Conservation (phyloP, 2,797 vertebrate species). For the Naso thynnoides region DNA sequence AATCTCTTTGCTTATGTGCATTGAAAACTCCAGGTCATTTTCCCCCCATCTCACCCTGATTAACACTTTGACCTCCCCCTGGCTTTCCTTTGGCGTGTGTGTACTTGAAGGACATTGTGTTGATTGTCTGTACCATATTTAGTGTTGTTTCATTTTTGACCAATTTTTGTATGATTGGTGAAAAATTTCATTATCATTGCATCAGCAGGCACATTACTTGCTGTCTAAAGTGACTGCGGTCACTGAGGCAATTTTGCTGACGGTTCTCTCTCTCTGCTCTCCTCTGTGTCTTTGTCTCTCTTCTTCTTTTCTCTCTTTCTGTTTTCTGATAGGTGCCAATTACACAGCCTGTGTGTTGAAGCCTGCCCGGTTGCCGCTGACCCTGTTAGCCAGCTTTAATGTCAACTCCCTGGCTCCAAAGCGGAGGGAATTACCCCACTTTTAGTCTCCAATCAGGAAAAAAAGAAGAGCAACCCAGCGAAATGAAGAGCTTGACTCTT, state of each 20-base stretch:
- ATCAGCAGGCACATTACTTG: constrained; percentile 70
- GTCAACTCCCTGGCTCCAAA: constrained; percentile 77
- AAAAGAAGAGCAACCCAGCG: constrained; percentile 60
- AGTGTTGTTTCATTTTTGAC: constrained; percentile 62
- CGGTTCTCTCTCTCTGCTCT: constrained; percentile 72
- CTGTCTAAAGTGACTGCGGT: constrained; percentile 77
- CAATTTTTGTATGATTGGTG: constrained; percentile 59
- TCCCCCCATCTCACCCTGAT: constrained; percentile 54
- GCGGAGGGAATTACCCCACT: constrained; percentile 86
- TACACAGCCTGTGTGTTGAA: constrained; percentile 78
- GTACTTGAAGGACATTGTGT: constrained; percentile 59
- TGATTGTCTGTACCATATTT: constrained; percentile 58
- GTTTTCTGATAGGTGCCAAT: constrained; percentile 84
- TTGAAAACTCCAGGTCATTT: constrained; percentile 43
- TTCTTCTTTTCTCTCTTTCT: constrained; percentile 65
- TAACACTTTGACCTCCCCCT: constrained; percentile 67
- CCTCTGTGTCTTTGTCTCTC: constrained; percentile 74
- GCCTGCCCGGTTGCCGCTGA: constrained; percentile 77
- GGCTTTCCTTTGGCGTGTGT: not conserved
- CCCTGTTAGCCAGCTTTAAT: constrained; percentile 80
- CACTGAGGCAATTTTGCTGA: constrained; percentile 81
- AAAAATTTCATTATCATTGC: constrained; percentile 72
- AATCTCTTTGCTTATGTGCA: constrained; percentile 53
- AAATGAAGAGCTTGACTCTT: constrained; percentile 73
- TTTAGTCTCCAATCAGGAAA: constrained; percentile 78